Evolutionary conservation across 92 coral and sea anemone genomes (phyloP), one percentile per base, ranked within the genome.

Genomic region (Epizoanthus stellaris): DNA sequence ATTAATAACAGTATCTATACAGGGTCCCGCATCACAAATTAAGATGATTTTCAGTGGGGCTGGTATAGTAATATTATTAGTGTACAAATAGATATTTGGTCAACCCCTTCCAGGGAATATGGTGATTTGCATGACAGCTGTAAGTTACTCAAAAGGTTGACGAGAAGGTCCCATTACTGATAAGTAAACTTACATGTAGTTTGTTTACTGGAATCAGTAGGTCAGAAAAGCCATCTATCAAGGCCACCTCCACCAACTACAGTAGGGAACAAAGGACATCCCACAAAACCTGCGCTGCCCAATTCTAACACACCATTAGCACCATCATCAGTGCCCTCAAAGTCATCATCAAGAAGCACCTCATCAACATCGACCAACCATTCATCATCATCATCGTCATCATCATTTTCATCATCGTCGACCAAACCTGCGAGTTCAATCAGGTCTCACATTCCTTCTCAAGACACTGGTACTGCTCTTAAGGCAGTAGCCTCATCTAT

Each of bases 401-500:
- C 56, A 52, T 10, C 14, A 52, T 52, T 13, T 9, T 52, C 14
- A 52, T 52, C 73, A 62, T 63, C 83, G 9, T 62, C 72, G 17
- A 21, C 19, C 23, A 79, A 62, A 62, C 67, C 72, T 20, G 43
- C 61, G 3, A 79, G 59, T 47, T 62, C 73, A 14, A 42, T 63
- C 20, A 79, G 60, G 58, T 4, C 71, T 64, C 40, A 43, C 5
- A 20, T 1, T 13, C 67, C 72, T 43, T 19, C 34, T 20, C 71
- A 63, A 42, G 59, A 43, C 3, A 79, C 67, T 62, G 71, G 43
- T 15, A 38, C 61, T 5, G 71, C 83, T 12, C 72, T 79, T 42
- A 63, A 79, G 42, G 66, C 71, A 79, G 83, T 40, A 3, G 60
- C 83, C 6, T 79, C 83, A 0, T 79, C 83, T 4, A 79, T 79